These are phyloP conservation scores for Lasioglossum morio DNA, from an alignment of 2,888 invertebrate genomes.

Conservation along the genomic window DNA sequence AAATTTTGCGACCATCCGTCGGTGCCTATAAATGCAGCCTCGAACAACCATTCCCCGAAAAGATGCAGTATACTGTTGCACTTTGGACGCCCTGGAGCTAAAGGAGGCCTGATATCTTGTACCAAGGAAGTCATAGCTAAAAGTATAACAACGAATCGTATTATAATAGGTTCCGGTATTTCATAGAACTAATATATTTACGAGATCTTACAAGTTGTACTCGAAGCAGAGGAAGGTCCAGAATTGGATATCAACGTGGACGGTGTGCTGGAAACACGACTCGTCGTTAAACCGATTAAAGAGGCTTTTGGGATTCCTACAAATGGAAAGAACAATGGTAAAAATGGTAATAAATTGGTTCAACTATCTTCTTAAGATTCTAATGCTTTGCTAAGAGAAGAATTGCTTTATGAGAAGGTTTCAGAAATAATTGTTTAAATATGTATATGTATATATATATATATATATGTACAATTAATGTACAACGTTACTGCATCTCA, in stretches of 20 bases:
- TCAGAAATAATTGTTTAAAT: slow-evolving; percentile 8
- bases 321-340: slow-evolving; percentile 16
- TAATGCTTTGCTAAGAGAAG: background rate
- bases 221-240: slow-evolving; percentile 89
- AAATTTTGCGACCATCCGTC: slow-evolving; percentile 87
- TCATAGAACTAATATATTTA: slow-evolving; percentile 24
- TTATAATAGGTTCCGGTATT: slow-evolving; percentile 15
- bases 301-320: slow-evolving; percentile 93
- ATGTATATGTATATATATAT: background rate
- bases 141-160: slow-evolving; percentile 37
- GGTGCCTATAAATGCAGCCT: slow-evolving; percentile 96
- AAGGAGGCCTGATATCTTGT: slow-evolving; percentile 88
- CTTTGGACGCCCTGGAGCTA: slow-evolving; percentile 93
- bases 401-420: background rate
- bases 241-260: slow-evolving; percentile 90
- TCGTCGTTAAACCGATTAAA: slow-evolving; percentile 91
- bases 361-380: background rate
- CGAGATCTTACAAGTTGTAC: slow-evolving; percentile 87
- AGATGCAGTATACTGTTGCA: slow-evolving; percentile 98
- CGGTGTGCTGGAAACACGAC: slow-evolving; percentile 89
- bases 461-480: slow-evolving; percentile 34
- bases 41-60: slow-evolving; percentile 98
- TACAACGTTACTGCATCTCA: background rate
- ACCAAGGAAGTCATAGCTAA: slow-evolving; percentile 88
- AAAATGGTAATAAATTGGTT: background rate